Conservation (phyloP, 2,888 invertebrate genomes). For the Zygaena filipendulae region DNA sequence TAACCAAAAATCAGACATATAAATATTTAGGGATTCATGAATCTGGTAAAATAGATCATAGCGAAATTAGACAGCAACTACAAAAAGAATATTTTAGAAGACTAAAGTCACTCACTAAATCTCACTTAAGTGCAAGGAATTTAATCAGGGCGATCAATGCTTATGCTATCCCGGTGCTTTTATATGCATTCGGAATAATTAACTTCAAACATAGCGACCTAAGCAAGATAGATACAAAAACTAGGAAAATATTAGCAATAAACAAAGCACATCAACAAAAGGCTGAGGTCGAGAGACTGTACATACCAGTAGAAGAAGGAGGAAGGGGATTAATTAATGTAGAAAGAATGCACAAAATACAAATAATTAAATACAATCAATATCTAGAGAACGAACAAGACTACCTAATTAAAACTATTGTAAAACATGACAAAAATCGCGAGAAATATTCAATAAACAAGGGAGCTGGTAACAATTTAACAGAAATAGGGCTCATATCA, state of each 20-base stretch:
- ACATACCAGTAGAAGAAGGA: conserved; percentile 6
- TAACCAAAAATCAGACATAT: conserved; percentile 6
- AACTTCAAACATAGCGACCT: conserved; percentile 5
- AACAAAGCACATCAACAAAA: conserved; percentile 10
- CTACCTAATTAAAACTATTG: conserved; percentile 2
- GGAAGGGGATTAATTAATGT: conserved; percentile 5
- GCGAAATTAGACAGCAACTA: conserved; percentile 7
- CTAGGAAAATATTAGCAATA: conserved; percentile 6
- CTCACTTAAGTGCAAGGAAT: conserved; percentile 5
- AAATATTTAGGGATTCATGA: conserved; percentile 16
- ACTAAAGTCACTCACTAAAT: conserved; percentile 4
- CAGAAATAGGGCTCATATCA: too few relatives aligned
- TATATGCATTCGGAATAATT: conserved; percentile 6
- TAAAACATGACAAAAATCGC: conserved; percentile 2
- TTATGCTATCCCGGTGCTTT: conserved; percentile 1
- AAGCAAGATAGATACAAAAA: conserved; percentile 7
- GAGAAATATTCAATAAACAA: conserved; percentile 6
- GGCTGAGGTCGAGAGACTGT: conserved; percentile 8
- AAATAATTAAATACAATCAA: conserved; percentile 6
- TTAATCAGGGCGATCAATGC: conserved; percentile 6
- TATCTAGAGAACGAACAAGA: conserved; percentile 5
- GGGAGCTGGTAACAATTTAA: too few relatives aligned
- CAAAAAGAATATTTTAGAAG: conserved; percentile 9
- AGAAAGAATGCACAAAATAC: conserved; percentile 4
- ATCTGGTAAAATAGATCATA: too few relatives aligned